Percentiles rank a stretch among this genome's conserved stretches.
Evolutionary conservation across 1,140 invertebrate genomes (phyloP).

Genomic region (Lordiphosa clarofinis): DNA sequence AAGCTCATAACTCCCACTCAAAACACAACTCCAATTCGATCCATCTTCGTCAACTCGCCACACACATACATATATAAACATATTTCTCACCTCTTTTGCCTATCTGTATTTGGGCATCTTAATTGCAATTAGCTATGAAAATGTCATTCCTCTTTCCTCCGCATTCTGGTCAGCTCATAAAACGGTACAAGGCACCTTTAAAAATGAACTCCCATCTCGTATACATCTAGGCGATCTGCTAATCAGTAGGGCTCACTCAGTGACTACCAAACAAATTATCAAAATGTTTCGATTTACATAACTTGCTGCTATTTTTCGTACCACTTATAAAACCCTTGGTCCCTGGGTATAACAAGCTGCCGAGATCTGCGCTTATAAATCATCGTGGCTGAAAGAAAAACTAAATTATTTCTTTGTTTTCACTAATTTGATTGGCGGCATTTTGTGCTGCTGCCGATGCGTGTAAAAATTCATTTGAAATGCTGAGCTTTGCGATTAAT

Average conservation of each 20-base stretch:
- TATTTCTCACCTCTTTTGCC: constrained; percentile 59
- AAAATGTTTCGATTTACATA: constrained; percentile 56
- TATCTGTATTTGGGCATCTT: constrained; percentile 57
- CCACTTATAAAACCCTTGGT: not conserved
- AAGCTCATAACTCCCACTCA: too few relatives aligned
- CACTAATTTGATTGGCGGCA: constrained; percentile 57
- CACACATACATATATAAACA: constrained; percentile 39
- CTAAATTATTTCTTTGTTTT: constrained; percentile 65
- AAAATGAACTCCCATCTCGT: constrained; percentile 6
- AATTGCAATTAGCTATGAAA: constrained; percentile 74
- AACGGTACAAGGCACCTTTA: constrained; percentile 24
- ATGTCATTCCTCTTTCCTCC: constrained; percentile 32
- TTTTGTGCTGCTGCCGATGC: constrained; percentile 19
- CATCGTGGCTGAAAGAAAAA: constrained; percentile 25
- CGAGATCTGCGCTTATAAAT: constrained; percentile 43
- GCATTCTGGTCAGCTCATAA: constrained; percentile 13
- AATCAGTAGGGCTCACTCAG: constrained; percentile 51
- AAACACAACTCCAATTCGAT: too few relatives aligned
- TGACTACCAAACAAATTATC: constrained; percentile 63
- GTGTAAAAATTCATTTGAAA: constrained; percentile 59
- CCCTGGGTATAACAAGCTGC: constrained; percentile 53
- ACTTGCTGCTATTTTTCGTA: constrained; percentile 26
- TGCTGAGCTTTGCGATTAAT: constrained; percentile 50
- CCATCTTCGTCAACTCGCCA: not conserved
- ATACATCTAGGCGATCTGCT: constrained; percentile 57